These are phyloP conservation scores for Drosophila rufa DNA, from an alignment of 1,140 invertebrate species.

Conservation along the genomic window DNA sequence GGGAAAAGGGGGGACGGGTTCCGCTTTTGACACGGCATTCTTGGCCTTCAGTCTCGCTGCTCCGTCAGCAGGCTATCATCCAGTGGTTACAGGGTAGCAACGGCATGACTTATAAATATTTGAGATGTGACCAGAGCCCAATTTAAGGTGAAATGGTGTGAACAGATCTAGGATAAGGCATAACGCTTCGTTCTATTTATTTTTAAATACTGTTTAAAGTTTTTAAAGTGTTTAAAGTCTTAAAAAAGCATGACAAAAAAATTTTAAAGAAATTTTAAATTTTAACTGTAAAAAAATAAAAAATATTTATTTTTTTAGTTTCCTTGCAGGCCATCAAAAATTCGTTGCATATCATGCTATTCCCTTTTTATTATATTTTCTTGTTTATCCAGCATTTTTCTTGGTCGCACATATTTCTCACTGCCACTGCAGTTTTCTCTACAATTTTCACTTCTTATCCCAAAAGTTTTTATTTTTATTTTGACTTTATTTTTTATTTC, in stretches of 20 bases:
- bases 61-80: constrained; percentile 25
- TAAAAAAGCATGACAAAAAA: too few relatives aligned
- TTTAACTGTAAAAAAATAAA: too few relatives aligned
- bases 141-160: too few relatives aligned
- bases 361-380: constrained; percentile 20
- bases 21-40: constrained; percentile 30
- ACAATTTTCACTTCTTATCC: constrained; percentile 56
- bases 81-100: constrained; percentile 29
- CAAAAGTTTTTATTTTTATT: constrained; percentile 23
- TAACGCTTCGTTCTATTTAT: too few relatives aligned
- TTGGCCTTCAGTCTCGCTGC: constrained; percentile 24
- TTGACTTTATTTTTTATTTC: constrained; percentile 24
- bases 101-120: background rate
- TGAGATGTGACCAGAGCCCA: background rate
- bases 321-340: constrained; percentile 9
- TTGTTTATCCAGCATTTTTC: constrained; percentile 53
- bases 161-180: too few relatives aligned
- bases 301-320: background rate
- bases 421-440: constrained; percentile 45
- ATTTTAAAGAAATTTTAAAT: too few relatives aligned
- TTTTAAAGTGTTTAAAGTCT: too few relatives aligned
- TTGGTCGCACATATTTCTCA: constrained; percentile 61
- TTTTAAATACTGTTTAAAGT: too few relatives aligned
- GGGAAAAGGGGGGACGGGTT: constrained; percentile 16
- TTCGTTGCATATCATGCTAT: background rate